These are phyloP conservation scores for Agonopterix alstromeriana DNA, from an alignment of 2,888 invertebrate species.

Conservation along the genomic window DNA sequence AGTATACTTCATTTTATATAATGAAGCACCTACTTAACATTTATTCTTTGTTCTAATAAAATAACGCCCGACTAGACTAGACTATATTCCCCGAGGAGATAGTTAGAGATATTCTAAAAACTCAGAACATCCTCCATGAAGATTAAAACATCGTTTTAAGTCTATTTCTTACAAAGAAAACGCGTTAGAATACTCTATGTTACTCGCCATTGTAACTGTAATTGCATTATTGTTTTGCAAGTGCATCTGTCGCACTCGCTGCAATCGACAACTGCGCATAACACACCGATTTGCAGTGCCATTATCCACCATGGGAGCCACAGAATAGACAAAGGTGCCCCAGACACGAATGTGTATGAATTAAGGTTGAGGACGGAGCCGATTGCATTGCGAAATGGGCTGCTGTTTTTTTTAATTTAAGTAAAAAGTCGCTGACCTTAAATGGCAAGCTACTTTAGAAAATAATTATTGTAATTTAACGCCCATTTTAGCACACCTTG, in stretches of 20 bases:
- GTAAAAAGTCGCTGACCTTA: conserved; percentile 37
- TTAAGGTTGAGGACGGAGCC: conserved; percentile 49
- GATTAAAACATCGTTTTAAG: too few species aligned
- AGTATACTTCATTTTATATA: too few species aligned
- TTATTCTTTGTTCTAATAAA: too few species aligned
- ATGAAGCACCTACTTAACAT: too few species aligned
- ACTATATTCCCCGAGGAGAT: too few species aligned
- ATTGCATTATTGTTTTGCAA: conserved; percentile 4
- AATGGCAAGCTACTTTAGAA: conserved; percentile 22
- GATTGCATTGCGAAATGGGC: conserved; percentile 25
- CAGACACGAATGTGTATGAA: conserved; percentile 15
- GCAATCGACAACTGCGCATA: conserved; percentile 21
- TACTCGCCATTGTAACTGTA: neutral
- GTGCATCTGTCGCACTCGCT: neutral
- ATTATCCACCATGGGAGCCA: conserved; percentile 22
- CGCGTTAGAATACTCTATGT: too few species aligned
- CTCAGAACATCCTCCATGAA: too few species aligned
- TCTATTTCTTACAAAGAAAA: too few species aligned
- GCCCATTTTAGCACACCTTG: conserved; percentile 27
- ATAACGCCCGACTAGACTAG: too few species aligned
- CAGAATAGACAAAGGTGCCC: conserved; percentile 16
- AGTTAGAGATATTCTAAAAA: too few species aligned
- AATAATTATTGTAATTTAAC: conserved; percentile 39
- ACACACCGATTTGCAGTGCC: conserved; percentile 23
- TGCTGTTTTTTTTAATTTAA: conserved; percentile 24